Percentiles rank a stretch among this genome's conserved stretches.
These are phyloP conservation scores for Odocoileus hemionus DNA, from an alignment of 2,113 vertebrate species.

Conservation along the genomic window DNA sequence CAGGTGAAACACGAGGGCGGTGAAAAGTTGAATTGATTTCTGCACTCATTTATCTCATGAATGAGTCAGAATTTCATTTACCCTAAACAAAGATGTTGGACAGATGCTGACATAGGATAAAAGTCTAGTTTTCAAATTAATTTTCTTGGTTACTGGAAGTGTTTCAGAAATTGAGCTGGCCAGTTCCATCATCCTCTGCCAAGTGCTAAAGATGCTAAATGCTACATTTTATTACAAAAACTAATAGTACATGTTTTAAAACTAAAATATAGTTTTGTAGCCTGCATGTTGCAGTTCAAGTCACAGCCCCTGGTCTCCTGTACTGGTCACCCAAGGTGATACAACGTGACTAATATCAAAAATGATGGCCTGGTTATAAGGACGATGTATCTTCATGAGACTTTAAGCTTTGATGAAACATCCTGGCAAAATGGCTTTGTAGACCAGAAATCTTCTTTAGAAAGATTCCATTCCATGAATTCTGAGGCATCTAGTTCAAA, in stretches of 20 bases:
- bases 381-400: not conserved
- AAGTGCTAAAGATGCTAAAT: not conserved
- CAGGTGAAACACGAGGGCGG: not conserved
- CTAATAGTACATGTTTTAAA: not conserved
- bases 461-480: not conserved
- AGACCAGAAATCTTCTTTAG: not conserved
- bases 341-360: not conserved
- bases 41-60: not conserved
- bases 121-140: conserved; percentile 23
- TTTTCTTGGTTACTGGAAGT: conserved; percentile 14
- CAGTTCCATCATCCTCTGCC: not conserved
- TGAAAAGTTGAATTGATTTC: not conserved
- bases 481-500: not conserved
- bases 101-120: not conserved
- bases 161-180: conserved; percentile 20
- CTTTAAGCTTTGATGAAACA: not conserved
- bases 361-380: not conserved
- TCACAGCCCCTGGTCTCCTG: not conserved
- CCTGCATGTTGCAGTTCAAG: not conserved
- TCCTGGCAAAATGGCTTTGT: not conserved
- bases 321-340: not conserved
- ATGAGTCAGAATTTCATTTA: conserved; percentile 44
- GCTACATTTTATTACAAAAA: not conserved
- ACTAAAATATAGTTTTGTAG: not conserved
- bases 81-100: not conserved